Conservation (phyloP, 2,888 invertebrate species). For the Pseudococcus jackbeardsleyi region DNA sequence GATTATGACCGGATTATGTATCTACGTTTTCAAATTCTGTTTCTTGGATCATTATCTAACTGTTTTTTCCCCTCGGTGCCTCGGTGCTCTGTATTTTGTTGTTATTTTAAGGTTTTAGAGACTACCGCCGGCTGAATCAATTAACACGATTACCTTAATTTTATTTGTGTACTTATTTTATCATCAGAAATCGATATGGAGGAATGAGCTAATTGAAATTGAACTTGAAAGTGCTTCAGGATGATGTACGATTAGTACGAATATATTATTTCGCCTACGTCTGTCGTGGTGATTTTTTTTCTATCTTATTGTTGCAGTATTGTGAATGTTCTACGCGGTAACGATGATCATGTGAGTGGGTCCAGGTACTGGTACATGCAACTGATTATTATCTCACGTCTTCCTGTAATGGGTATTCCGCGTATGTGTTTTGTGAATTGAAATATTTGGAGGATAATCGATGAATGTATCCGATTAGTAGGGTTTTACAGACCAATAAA, state of each 20-base stretch:
- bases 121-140: neutral
- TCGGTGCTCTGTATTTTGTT: neutral
- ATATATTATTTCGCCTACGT: constrained; percentile 7
- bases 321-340: neutral
- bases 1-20: constrained; percentile 2
- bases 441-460: neutral
- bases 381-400: neutral
- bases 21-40: neutral
- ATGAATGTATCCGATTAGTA: neutral
- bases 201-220: constrained; percentile 19
- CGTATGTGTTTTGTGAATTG: neutral
- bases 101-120: neutral
- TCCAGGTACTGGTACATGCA: neutral
- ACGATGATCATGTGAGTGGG: neutral
- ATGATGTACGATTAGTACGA: neutral
- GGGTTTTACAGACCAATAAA: neutral
- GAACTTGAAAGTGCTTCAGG: constrained; percentile 14
- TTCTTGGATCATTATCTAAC: neutral
- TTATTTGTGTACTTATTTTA: neutral
- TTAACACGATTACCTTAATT: constrained; percentile 17
- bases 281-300: neutral
- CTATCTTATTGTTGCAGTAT: neutral
- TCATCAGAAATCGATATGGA: neutral
- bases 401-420: neutral
- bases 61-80: neutral